A percentile compares a stretch with the other conserved stretches of the same genome.
These are phyloP conservation scores for Lasioglossum zephyrum DNA, from an alignment of 2,888 invertebrate species.

Conservation along the genomic window DNA sequence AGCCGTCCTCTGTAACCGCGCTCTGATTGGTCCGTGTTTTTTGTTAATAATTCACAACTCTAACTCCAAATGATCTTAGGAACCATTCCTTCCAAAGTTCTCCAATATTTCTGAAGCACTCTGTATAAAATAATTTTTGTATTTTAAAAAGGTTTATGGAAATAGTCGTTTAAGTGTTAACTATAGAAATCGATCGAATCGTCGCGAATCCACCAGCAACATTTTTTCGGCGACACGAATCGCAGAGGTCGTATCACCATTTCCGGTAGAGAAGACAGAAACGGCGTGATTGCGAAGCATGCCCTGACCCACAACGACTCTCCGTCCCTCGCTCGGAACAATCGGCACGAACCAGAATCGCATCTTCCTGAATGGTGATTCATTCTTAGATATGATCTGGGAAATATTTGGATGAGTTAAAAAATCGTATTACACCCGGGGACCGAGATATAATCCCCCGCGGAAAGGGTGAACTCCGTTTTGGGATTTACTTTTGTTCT, in stretches of 20 bases:
- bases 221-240: constrained; percentile 26
- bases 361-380: constrained; percentile 24
- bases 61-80: too few relatives aligned
- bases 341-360: constrained; percentile 28
- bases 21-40: too few relatives aligned
- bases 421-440: constrained; percentile 5
- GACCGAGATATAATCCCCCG: constrained; percentile 1
- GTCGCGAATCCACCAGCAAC: constrained; percentile 19
- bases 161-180: constrained; percentile 12
- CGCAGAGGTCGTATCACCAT: constrained; percentile 27
- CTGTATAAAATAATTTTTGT: background rate
- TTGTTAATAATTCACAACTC: too few relatives aligned
- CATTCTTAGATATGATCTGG: constrained; percentile 13
- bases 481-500: background rate
- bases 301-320: background rate
- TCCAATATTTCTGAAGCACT: too few relatives aligned
- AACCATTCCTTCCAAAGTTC: too few relatives aligned
- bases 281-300: constrained; percentile 3
- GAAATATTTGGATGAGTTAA: background rate
- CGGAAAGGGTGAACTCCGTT: constrained; percentile 4
- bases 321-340: background rate
- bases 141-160: background rate
- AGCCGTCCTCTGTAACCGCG: too few relatives aligned
- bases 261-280: constrained; percentile 45
- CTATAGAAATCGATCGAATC: constrained; percentile 36